A percentile compares a stretch with the other conserved stretches of the same genome.
These are phyloP conservation scores for Chymomyza procnemis DNA, from an alignment of 2,888 invertebrate genomes.

Conservation along the genomic window DNA sequence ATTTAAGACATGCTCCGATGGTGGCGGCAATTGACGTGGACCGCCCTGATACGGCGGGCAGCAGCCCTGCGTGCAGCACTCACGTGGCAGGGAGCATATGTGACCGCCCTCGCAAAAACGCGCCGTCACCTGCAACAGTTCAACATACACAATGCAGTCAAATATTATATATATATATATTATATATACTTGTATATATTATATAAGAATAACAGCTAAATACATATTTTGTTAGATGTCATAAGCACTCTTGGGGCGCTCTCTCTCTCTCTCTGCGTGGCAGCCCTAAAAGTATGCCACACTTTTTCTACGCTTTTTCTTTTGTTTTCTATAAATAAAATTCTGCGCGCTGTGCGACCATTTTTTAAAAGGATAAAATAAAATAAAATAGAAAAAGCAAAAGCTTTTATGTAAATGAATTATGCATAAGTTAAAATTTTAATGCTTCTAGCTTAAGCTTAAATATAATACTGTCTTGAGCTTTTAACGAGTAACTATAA, in stretches of 20 bases:
- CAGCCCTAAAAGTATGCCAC: constrained; percentile 1
- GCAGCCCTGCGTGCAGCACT: constrained; percentile 86
- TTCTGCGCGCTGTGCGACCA: neutral
- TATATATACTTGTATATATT: too few relatives aligned
- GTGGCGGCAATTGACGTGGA: constrained; percentile 79
- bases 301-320: neutral
- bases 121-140: constrained; percentile 79
- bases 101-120: constrained; percentile 83
- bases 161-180: neutral
- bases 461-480: too few relatives aligned
- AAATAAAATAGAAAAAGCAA: too few relatives aligned
- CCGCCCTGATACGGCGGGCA: constrained; percentile 80
- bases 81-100: constrained; percentile 86
- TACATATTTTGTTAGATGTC: neutral
- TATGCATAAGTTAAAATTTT: too few relatives aligned
- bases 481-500: too few relatives aligned
- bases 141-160: neutral
- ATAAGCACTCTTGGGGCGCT: neutral
- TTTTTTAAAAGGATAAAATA: neutral
- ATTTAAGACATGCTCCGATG: constrained; percentile 81
- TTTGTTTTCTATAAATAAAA: neutral
- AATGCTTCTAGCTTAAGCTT: too few relatives aligned
- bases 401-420: neutral
- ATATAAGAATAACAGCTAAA: constrained; percentile 1
- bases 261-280: too few relatives aligned